phyloP scores from a whole-genome alignment of 1,140 invertebrate genomes.

The Steinernema feltiae region DNA sequence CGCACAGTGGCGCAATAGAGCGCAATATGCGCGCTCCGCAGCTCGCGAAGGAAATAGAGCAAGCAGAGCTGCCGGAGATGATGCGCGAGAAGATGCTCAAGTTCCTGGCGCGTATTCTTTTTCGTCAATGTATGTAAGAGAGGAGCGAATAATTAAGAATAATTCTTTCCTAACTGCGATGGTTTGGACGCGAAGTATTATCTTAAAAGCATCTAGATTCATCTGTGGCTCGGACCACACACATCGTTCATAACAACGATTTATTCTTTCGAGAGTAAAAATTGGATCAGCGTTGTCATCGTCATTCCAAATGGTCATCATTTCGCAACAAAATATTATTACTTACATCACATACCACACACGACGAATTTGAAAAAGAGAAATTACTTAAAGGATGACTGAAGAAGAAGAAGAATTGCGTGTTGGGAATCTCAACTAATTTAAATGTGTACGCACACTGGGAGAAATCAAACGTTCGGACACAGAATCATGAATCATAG shows the following conservation, averaged over 20 bases:
- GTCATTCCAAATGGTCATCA: not conserved
- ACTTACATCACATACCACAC: constrained; percentile 4
- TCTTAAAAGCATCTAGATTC: too few relatives aligned
- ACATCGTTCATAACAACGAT: constrained; percentile 6
- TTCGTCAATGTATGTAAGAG: too few relatives aligned
- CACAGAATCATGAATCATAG: not conserved
- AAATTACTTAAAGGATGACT: not conserved
- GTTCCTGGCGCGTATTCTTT: constrained; percentile 88
- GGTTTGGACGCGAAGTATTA: too few relatives aligned
- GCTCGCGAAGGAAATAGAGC: constrained; percentile 82
- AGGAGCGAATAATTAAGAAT: too few relatives aligned
- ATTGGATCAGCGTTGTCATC: constrained; percentile 5
- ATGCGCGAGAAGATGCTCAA: constrained; percentile 68
- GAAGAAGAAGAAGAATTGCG: not conserved
- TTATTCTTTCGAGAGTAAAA: not conserved
- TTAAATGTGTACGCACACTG: not conserved
- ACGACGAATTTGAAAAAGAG: not conserved
- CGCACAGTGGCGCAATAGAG: constrained; percentile 87
- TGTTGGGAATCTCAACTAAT: not conserved
- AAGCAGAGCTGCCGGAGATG: constrained; percentile 65
- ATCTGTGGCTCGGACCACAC: too few relatives aligned
- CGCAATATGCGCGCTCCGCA: constrained; percentile 78
- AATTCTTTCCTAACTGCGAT: too few relatives aligned
- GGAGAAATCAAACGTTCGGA: not conserved
- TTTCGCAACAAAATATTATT: constrained; percentile 15